Evolutionary conservation across 2,888 invertebrate species (phyloP), one percentile per base, ranked within the genome.

Genomic region (Ectemnius cavifrons): DNA sequence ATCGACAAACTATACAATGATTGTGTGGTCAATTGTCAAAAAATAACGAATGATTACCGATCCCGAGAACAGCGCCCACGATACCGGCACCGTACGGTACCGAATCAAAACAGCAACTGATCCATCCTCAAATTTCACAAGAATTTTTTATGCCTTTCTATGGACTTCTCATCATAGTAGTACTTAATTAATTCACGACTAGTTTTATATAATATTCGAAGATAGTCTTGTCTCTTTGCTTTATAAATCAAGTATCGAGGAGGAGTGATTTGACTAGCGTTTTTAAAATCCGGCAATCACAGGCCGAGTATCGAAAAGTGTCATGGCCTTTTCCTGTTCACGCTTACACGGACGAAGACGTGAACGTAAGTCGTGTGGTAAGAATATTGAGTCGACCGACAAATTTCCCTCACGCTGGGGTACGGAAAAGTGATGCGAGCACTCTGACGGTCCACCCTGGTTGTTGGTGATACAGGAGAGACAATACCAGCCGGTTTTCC

Each of bases 281-380:
- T 49, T 73, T 68, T 63, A 56, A 77, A 79, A 78, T 83, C 87
- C 85, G 86, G 84, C 65, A 78, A 79, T 83, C 78, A 81, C 81
- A 71, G 83, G 66, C 73, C 68, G 69, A 68, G 66, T 67, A 76
- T 79, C 77, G 77, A 78, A 74, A 58, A 81, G 71, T 85, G 83
- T 84, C 81, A 91, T 91, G 91, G 91, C 89, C 90, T 90, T 91
- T 92, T 92, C 92, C 92, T 90, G 90, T 91, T 90, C 87, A 89
- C 88, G 90, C 88, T 84, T 88, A 85, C 81, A 84, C 80, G 81
- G 79, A 80, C 79, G 89, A 87, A 81, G 88, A 89, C 90, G 88
- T 88, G 87, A 88, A 86, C 82, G 84, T 84, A 83, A 84, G 79
- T 84, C 80, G 63, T 81, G 80, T 77, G 80, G 81, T 86, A 84